Evolutionary conservation across 1,140 invertebrate genomes (phyloP), one percentile per base, ranked within the genome.

Genomic region (Drosophila auraria): DNA sequence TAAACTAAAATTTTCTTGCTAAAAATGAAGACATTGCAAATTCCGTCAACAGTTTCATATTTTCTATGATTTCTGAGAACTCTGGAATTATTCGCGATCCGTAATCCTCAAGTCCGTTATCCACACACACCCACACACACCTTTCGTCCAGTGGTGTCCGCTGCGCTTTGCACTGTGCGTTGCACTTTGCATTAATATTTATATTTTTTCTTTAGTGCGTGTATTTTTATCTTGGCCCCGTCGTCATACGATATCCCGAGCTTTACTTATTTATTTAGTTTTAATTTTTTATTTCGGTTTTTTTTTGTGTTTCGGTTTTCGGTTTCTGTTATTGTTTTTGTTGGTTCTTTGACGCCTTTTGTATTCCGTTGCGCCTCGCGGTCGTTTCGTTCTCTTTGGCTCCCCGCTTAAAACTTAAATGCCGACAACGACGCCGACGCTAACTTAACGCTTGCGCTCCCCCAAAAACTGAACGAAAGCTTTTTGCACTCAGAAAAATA

Each of bases 301-400:
- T 75, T 53, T 38, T 57, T 56, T 23, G 7, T 30, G 33, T 59
- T 75, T 75, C 40, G 38, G 20, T 59, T 62, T 49, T 54, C 23
- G 40, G 61, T 27, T 82, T 73, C 65, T 74, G 45, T 33, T 51
- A 51, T 72, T 71, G 40, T 57, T 78, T 62, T 70, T 71, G 40
- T 66, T 53, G 11, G 47, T 61, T 62, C 17, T 76, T 72, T 50
- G 70, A 30, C 84, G 84, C 84, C 59, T 84, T 89, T 87, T 69
- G 54, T 78, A 84, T 87, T 87, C 81, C 84, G 86, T 84, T 72
- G 84, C 84, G 77, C 66, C 81, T 77, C 73, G 74, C 73, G 75
- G 74, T 78, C 75, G 75, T 75, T 73, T 70, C 44, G 78, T 76
- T 87, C 84, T 81, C 74, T 81, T 74, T 66, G 47, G 76, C 53